Percentiles rank a stretch among this genome's conserved stretches.
Evolutionary conservation across 1,140 invertebrate genomes (phyloP).

Genomic region (Heliconius nattereri): DNA sequence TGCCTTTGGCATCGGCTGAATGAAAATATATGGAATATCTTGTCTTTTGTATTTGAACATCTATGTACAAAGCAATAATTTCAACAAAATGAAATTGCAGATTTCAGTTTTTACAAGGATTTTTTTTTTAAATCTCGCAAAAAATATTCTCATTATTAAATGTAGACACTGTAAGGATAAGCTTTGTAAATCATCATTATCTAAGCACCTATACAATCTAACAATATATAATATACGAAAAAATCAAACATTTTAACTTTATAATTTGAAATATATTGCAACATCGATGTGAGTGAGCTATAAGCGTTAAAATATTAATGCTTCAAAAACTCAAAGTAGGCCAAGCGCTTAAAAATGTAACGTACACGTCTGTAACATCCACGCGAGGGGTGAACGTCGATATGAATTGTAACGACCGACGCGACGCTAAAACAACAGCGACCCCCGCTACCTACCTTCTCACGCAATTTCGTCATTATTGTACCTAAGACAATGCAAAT

Average conservation of each 20-base stretch:
- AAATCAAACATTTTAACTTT: too few relatives aligned
- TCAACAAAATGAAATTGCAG: too few relatives aligned
- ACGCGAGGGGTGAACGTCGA: constrained; percentile 19
- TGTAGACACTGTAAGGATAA: too few relatives aligned
- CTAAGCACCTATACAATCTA: too few relatives aligned
- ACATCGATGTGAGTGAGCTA: not conserved
- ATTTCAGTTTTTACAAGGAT: too few relatives aligned
- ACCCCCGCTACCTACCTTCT: not conserved
- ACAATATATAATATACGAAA: too few relatives aligned
- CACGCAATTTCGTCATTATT: constrained; percentile 17
- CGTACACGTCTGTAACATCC: not conserved
- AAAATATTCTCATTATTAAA: too few relatives aligned
- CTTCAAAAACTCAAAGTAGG: constrained; percentile 7
- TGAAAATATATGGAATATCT: constrained; percentile 20
- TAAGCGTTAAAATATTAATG: not conserved
- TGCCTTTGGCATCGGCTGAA: constrained; percentile 18
- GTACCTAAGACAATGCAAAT: not conserved
- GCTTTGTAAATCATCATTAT: too few relatives aligned
- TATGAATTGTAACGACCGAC: not conserved
- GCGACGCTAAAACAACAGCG: constrained; percentile 3
- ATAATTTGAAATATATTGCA: not conserved
- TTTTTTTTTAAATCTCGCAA: too few relatives aligned
- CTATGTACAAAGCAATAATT: not conserved
- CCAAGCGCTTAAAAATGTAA: constrained; percentile 1
- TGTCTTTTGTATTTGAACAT: not conserved